Evolutionary conservation across 2,888 invertebrate species (phyloP).

Genomic region (Sclerodermus sp.): DNA sequence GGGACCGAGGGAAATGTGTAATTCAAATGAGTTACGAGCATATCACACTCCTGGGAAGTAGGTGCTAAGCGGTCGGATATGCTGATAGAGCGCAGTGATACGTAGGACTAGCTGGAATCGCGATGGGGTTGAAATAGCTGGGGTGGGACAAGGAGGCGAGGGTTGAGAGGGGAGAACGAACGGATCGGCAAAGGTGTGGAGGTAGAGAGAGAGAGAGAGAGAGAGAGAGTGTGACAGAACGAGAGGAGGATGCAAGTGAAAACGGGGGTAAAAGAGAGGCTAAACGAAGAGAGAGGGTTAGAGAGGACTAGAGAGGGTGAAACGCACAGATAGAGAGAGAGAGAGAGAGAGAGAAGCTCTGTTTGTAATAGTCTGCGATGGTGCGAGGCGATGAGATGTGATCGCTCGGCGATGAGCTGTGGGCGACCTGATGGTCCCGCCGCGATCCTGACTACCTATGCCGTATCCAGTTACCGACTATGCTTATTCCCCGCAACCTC

Average conservation of each 20-base stretch:
- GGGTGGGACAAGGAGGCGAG: conserved; percentile 41
- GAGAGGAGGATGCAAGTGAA: conserved; percentile 6
- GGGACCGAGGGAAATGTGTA: conserved; percentile 53
- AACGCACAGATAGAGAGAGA: background rate
- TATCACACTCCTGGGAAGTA: conserved; percentile 58
- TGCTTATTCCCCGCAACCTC: conserved; percentile 30
- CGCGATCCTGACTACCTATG: conserved; percentile 41
- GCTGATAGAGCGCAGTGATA: conserved; percentile 53
- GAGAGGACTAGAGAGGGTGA: background rate
- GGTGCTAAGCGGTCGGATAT: conserved; percentile 58
- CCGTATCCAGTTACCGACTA: conserved; percentile 48
- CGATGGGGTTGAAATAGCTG: conserved; percentile 40
- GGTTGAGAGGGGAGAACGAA: conserved; percentile 29
- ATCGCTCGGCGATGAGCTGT: conserved; percentile 56
- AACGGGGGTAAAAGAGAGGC: background rate
- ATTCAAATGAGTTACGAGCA: conserved; percentile 57
- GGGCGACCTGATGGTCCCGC: conserved; percentile 55
- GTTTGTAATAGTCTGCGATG: conserved; percentile 53
- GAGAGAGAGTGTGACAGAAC: conserved; percentile 9
- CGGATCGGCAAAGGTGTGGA: background rate
- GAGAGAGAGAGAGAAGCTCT: conserved; percentile 19
- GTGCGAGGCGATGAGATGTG: conserved; percentile 56
- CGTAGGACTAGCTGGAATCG: conserved; percentile 42
- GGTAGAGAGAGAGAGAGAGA: conserved; percentile 6
- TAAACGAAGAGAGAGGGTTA: background rate